A percentile compares a stretch with the other conserved stretches of the same genome.
Conservation (phyloP, 1,140 invertebrate species). For the Platyscapa corneri region DNA sequence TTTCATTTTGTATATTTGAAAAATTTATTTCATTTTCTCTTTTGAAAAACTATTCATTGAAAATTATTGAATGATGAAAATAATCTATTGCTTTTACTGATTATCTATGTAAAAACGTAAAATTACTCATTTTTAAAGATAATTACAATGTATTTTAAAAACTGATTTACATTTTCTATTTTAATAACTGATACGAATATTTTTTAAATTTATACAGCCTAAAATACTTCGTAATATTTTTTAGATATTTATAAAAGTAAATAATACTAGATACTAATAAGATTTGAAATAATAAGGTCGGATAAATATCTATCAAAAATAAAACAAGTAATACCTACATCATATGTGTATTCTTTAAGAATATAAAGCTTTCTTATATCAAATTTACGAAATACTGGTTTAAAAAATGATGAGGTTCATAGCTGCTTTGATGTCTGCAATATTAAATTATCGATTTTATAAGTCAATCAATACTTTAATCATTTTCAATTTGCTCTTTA, state of each 20-base stretch:
- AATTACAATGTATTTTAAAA: no score
- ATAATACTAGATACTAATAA: not conserved
- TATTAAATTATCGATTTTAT: constrained; percentile 17
- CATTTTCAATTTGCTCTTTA: not conserved
- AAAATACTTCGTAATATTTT: no score
- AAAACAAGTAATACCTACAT: not conserved
- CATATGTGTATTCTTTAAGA: not conserved
- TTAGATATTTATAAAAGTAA: not conserved
- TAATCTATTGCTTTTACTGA: no score
- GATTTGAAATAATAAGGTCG: not conserved
- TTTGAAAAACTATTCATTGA: no score
- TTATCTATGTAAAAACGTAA: no score
- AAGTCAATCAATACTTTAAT: constrained; percentile 1
- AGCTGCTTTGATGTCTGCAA: not conserved
- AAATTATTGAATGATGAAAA: no score
- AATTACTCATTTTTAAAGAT: no score
- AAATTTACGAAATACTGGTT: not conserved
- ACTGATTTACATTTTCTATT: no score
- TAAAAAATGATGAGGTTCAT: not conserved
- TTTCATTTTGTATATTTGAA: no score
- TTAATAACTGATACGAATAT: no score
- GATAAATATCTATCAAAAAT: not conserved
- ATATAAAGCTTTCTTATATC: not conserved
- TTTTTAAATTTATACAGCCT: no score
- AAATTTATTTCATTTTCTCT: no score